Evolutionary conservation across 2,888 invertebrate genomes (phyloP).

Genomic region (Lasioglossum malachurum): DNA sequence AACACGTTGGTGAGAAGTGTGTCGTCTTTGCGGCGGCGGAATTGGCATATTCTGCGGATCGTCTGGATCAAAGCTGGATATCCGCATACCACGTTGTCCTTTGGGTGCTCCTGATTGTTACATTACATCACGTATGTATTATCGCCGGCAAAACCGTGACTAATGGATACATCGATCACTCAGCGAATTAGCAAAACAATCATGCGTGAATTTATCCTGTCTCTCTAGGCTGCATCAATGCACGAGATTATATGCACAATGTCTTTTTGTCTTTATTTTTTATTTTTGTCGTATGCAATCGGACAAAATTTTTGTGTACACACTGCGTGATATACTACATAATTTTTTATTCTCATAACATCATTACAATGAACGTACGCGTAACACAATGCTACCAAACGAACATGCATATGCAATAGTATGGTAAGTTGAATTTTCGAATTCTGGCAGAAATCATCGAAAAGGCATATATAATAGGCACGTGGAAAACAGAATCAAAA

Average conservation of each 20-base stretch:
- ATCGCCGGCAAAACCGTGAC: constrained; percentile 48
- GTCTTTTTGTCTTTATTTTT: not conserved
- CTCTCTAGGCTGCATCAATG: constrained; percentile 38
- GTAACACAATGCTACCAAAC: constrained; percentile 25
- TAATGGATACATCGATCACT: constrained; percentile 36
- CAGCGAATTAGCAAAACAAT: constrained; percentile 36
- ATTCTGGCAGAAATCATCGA: constrained; percentile 18
- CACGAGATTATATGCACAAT: not conserved
- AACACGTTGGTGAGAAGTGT: constrained; percentile 89
- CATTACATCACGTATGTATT: constrained; percentile 67
- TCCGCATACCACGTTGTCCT: constrained; percentile 88
- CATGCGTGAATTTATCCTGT: constrained; percentile 41
- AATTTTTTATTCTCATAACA: constrained; percentile 31
- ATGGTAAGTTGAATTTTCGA: constrained; percentile 41
- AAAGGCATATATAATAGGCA: constrained; percentile 29
- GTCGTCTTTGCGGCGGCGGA: constrained; percentile 83
- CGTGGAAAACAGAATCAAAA: constrained; percentile 16
- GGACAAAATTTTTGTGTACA: constrained; percentile 37
- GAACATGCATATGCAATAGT: constrained; percentile 59
- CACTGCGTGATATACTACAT: constrained; percentile 30
- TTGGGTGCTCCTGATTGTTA: constrained; percentile 86
- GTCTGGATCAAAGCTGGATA: constrained; percentile 90
- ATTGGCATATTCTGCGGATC: constrained; percentile 86
- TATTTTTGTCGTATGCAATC: constrained; percentile 23
- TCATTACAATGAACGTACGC: constrained; percentile 43